phyloP scores from a whole-genome alignment of 2,797 vertebrate genomes.

The Calcarius lapponicus region DNA sequence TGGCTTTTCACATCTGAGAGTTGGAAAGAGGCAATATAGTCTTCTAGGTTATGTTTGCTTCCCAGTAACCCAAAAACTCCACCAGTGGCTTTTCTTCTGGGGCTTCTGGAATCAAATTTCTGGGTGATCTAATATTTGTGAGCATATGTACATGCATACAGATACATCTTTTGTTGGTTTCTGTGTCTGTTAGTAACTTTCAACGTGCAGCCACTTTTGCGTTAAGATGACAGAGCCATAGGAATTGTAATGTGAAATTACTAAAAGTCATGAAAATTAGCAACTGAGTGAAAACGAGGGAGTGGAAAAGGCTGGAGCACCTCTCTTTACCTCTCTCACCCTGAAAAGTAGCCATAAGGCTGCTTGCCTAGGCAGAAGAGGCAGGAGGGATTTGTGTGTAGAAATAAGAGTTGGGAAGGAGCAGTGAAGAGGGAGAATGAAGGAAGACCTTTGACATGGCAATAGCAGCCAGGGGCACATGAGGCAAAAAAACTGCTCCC shows the following conservation, averaged over 20 bases:
- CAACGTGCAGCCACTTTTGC: neutral
- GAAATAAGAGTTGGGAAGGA: neutral
- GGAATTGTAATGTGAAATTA: neutral
- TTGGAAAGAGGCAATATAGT: neutral
- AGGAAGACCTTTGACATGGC: neutral
- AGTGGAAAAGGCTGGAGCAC: neutral
- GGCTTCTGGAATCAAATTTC: neutral
- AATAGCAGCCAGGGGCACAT: neutral
- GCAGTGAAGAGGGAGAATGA: neutral
- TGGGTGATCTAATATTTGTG: neutral
- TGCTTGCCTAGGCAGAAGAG: neutral
- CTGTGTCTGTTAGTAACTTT: neutral
- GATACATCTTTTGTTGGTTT: neutral
- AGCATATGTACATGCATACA: neutral
- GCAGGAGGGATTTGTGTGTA: neutral
- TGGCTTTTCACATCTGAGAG: neutral
- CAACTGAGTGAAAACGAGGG: neutral
- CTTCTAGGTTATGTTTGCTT: neutral
- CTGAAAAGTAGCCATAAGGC: neutral
- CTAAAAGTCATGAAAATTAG: neutral
- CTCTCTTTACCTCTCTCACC: neutral
- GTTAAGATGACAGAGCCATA: neutral
- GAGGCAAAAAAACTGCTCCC: neutral
- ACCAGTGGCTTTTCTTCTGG: neutral
- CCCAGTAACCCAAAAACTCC: neutral